Base-by-base conservation (phyloP, 2,888 invertebrate species). In the Alsophila aescularia region DNA sequence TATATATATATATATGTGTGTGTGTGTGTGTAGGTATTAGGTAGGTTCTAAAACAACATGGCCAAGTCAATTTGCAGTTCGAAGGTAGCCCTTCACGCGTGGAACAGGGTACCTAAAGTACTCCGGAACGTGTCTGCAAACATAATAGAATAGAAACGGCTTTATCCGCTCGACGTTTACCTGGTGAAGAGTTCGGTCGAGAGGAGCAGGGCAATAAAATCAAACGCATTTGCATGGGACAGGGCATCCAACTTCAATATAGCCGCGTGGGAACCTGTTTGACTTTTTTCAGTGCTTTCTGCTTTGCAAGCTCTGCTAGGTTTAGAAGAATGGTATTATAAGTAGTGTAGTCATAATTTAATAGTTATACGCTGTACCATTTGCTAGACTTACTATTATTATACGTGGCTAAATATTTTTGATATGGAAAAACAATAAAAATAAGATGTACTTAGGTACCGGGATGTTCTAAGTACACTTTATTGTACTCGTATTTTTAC, bases 191-290 rank as follows among this genome's bases (percentile, higher is more conserved):
- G 72, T 74, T 73, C 76, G 71, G 71, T 68, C 67, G 71, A 66
- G 69, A 63, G 70, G 52, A 55, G 50, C 51, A 16, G 32, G 47
- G 73, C 75, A 80, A 78, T 83, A 79, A 83, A 82, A 80, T 72
- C 75, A 77, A 75, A 73, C 73, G 74, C 77, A 83, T 84, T 84
- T 83, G 83, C 84, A 84, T 84, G 73, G 75, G 77, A 80, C 79
- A 83, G 74, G 77, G 81, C 78, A 71, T 75, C 68, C 72, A 73
- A 72, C 74, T 83, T 79, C 77, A 83, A 83, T 84, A 83, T 76
- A 73, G 80, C 73, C 77, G 72, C 72, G 76, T 72, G 67, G 67
- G 67, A 70, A 43, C 59, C 58, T 55, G 55, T 40, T 40, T 47
- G 18, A 18, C 55, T 58, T 59, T 48, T 36, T 36, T 14, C 31